Evolutionary conservation across 2,797 vertebrate species (phyloP), one percentile per base, ranked within the genome.

Genomic region (Onychomys torridus): DNA sequence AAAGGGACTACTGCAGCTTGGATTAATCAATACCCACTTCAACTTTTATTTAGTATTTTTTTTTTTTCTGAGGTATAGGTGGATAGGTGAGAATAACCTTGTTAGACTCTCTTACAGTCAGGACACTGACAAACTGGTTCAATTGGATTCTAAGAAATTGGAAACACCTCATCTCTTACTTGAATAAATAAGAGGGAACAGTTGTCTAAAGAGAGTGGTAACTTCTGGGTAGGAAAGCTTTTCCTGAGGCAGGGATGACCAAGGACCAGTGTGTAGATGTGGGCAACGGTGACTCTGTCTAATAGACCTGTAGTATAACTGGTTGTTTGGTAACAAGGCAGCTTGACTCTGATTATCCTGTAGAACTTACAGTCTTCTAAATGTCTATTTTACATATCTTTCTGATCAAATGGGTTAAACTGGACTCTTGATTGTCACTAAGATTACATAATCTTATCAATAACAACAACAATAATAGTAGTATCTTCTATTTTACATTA

Each of bases 51-150:
- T 77, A 86, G 67, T 21, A 5, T 49, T 84, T 77, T n/a, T n/a
- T n/a, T n/a, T n/a, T n/a, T 25, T 67, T 52, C 25, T 34, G 23
- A 16, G 32, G 19, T 83, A n/a, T 32, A 59, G 23, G 6, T 4
- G 5, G 37, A 67, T 93, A 16, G 21, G 23, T 65, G 14, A 89
- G 61, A 59, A n/a, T 5, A 37, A 3, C 46, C 32, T 21, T 67
- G 16, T 32, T 61, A 79, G 76, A 69, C 16, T 81, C n/a, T 4
- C 37, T 94, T 95, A 87, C 77, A 93, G 65, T 88, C 92, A 77
- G 25, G 23, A 93, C 40, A 79, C 16, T 34, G 52, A 16, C 5
- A 85, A 49, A 88, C 40, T 75, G 49, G 2, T 40, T 32, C 65
- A 16, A 46, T 57, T 95, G 75, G 10, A 46, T 67, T 95, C 37